Evolutionary conservation across 2,113 vertebrate species (phyloP).

Genomic region (Oreocharis arfaki): DNA sequence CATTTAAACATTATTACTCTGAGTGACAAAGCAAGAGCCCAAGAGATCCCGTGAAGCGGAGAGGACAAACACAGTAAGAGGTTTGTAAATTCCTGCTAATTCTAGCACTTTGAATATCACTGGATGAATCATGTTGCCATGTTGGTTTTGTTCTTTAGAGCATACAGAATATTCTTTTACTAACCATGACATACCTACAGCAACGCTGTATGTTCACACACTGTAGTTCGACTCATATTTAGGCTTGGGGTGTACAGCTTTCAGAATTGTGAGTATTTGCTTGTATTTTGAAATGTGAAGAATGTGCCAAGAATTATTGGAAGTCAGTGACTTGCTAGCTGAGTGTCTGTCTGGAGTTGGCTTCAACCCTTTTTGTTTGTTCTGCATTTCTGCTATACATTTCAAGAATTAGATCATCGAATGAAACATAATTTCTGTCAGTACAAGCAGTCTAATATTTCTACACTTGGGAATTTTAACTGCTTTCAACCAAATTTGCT

Average conservation of each 20-base stretch:
- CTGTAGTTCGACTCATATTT: neutral
- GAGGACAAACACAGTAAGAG: neutral
- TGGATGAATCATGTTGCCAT: neutral
- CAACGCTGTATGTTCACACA: neutral
- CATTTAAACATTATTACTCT: neutral
- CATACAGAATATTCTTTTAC: neutral
- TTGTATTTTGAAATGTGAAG: neutral
- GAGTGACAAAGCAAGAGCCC: neutral
- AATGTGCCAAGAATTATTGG: neutral
- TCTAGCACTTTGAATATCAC: neutral
- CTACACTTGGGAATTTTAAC: neutral
- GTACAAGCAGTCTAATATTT: conserved; percentile 14
- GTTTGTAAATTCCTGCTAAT: neutral
- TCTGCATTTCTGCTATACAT: neutral
- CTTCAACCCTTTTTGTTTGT: neutral
- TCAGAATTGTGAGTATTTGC: neutral
- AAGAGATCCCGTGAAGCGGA: neutral
- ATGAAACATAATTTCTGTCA: conserved; percentile 1
- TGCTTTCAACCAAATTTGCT: neutral
- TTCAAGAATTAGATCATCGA: conserved; percentile 26
- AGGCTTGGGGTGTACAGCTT: neutral
- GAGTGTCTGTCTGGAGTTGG: neutral
- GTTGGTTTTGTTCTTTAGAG: neutral
- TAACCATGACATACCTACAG: neutral
- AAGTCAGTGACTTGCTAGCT: neutral